These are phyloP conservation scores for Thinocorus orbignyianus DNA, from an alignment of 2,113 vertebrate genomes.

Conservation along the genomic window DNA sequence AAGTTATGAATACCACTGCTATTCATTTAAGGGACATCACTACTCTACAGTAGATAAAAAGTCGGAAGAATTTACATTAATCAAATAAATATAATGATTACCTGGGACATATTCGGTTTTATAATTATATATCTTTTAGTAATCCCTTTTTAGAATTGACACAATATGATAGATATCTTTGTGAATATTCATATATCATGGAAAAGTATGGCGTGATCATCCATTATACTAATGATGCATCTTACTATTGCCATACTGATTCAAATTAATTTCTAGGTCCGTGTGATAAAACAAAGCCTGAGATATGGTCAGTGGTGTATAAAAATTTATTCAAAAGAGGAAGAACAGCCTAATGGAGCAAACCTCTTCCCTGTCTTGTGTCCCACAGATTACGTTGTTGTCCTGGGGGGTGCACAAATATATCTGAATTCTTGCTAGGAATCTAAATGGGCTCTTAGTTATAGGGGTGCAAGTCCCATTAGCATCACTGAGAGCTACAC, in stretches of 20 bases:
- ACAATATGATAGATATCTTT: slow-evolving; percentile 1
- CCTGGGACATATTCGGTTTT: slow-evolving; percentile 7
- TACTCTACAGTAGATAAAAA: slow-evolving; percentile 70
- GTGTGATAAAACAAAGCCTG: background rate
- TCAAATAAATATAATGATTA: slow-evolving; percentile 63
- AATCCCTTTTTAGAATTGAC: background rate
- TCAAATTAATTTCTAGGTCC: background rate
- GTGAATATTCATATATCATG: background rate
- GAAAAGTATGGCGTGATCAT: background rate
- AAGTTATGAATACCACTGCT: slow-evolving; percentile 74
- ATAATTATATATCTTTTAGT: slow-evolving; percentile 2
- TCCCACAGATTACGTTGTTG: background rate
- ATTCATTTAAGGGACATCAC: slow-evolving; percentile 74
- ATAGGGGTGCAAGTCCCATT: background rate
- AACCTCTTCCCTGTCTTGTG: background rate
- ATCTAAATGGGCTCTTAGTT: background rate
- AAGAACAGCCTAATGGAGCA: background rate
- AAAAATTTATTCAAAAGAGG: background rate
- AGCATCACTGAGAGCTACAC: background rate
- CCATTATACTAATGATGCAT: background rate
- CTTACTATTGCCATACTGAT: background rate
- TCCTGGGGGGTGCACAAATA: background rate
- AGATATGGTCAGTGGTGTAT: background rate
- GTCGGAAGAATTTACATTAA: slow-evolving; percentile 71
- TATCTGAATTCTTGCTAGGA: background rate